Base-by-base conservation (phyloP, 2,113 vertebrate species). In the Neogobius melanostomus region DNA sequence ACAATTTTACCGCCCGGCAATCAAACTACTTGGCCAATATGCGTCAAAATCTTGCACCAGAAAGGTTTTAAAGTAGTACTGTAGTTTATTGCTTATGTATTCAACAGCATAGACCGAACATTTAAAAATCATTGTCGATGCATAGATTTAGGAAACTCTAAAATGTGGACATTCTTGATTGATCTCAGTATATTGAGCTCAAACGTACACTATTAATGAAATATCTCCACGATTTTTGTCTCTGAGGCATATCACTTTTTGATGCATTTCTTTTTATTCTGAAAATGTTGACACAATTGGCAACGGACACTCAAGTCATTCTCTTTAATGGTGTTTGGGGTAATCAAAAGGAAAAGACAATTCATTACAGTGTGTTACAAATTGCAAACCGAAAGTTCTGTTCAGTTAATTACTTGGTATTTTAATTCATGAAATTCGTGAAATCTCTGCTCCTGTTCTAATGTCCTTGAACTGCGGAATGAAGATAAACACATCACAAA, bases 401-500 rank as follows among this genome's bases (percentile, higher is more conserved):
- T 28, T 10, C 28, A 56, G 28, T 56, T 28, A 56, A 21, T 56
- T 16, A 56, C 53, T 4, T 56, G 2, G 17, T 28, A 21, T 28
- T 28, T 11, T 11, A 28, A 54, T 16, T 17, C 4, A 64, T 67
- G 1, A 53, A 36, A 3, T 53, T n/a, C 7, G 8, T 54, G 7
- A 56, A 50, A 64, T 50, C 14, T 45, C 8, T 7, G n/a, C 15
- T 11, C 8, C 43, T 5, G 43, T 21, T 67, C 7, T 15, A 74
- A 57, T 8, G n/a, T 14, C 49, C 6, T 50, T 64, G 7, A 52
- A 44, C 48, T 64, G 44, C 61, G 48, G 14, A 46, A 45, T 17
- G 43, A 64, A 46, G 62, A 48, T 61, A 61, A 61, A 61, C 59
- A 61, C 42, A 45, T 60, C 57, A 44, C 17, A 47, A 63, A 49